Conservation (phyloP, 2,797 vertebrate species). For the Siniperca undulata region DNA sequence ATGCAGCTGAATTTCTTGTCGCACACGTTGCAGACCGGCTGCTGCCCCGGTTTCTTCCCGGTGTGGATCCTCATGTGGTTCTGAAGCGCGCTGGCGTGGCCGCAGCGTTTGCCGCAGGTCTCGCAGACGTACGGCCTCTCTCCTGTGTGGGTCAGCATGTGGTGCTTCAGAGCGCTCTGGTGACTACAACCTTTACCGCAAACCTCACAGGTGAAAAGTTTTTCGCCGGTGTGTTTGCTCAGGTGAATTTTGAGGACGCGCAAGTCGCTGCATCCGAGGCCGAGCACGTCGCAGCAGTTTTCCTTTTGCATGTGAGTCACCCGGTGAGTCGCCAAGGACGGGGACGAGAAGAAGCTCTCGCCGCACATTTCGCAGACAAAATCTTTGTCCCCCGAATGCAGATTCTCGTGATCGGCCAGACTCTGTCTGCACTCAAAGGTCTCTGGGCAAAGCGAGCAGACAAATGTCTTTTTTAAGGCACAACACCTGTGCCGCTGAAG, state of each 20-base stretch:
- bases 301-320: slow-evolving; percentile 55
- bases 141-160: slow-evolving; percentile 74
- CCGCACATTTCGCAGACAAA: slow-evolving; percentile 69
- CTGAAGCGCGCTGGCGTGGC: slow-evolving; percentile 74
- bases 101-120: slow-evolving; percentile 72
- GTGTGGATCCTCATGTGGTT: slow-evolving; percentile 78
- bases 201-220: slow-evolving; percentile 62
- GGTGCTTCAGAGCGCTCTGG: slow-evolving; percentile 68
- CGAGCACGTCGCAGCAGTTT: slow-evolving; percentile 44
- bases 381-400: slow-evolving; percentile 60
- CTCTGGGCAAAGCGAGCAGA: slow-evolving; percentile 72
- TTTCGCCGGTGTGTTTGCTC: slow-evolving; percentile 56
- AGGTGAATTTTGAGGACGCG: slow-evolving; percentile 46
- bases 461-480: slow-evolving; percentile 65
- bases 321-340: slow-evolving; percentile 59
- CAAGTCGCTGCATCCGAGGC: slow-evolving; percentile 37
- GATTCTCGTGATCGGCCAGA: slow-evolving; percentile 70
- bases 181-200: slow-evolving; percentile 71
- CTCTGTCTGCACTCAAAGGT: slow-evolving; percentile 65
- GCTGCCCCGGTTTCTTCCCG: slow-evolving; percentile 56
- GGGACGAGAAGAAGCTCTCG: slow-evolving; percentile 61
- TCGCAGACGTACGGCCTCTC: slow-evolving; percentile 70
- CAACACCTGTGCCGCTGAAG: slow-evolving; percentile 70
- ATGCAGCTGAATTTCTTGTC: slow-evolving; percentile 58
- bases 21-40: slow-evolving; percentile 51